Conservation (phyloP, 2,113 vertebrate species). For the Prionailurus bengalensis region DNA sequence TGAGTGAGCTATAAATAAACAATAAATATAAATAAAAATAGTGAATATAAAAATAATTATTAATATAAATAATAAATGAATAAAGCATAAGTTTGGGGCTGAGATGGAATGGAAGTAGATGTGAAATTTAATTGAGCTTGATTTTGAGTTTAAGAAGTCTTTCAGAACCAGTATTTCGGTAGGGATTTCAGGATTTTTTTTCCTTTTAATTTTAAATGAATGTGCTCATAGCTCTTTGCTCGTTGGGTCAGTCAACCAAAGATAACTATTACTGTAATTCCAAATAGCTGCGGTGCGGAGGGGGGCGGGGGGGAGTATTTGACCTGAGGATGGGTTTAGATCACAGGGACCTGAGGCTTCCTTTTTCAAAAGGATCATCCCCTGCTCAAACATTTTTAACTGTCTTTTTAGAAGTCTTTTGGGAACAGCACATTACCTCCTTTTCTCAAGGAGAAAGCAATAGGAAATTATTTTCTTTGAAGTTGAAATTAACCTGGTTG, state of each 20-base stretch:
- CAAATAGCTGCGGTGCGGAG: not conserved
- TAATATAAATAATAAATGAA: slow-evolving; percentile 83
- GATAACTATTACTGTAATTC: slow-evolving; percentile 78
- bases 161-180: slow-evolving; percentile 68
- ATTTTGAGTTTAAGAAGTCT: slow-evolving; percentile 58
- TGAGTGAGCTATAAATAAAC: slow-evolving; percentile 87
- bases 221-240: slow-evolving; percentile 54
- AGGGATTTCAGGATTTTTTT: slow-evolving; percentile 70
- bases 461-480: slow-evolving; percentile 40
- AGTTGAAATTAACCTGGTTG: slow-evolving; percentile 25
- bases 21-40: slow-evolving; percentile 85
- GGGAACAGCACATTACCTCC: not conserved
- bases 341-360: slow-evolving; percentile 47
- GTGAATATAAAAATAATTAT: slow-evolving; percentile 86
- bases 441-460: slow-evolving; percentile 50
- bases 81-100: slow-evolving; percentile 64
- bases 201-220: slow-evolving; percentile 85
- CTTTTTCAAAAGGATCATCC: slow-evolving; percentile 65
- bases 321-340: slow-evolving; percentile 48
- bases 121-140: slow-evolving; percentile 62
- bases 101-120: slow-evolving; percentile 64
- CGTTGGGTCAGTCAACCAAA: slow-evolving; percentile 78
- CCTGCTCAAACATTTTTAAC: slow-evolving; percentile 68
- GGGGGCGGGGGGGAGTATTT: not conserved
- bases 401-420: slow-evolving; percentile 69